A percentile compares a stretch with the other conserved stretches of the same genome.
Conservation (phyloP, 2,888 invertebrate species). For the Phanerotoma sp. region DNA sequence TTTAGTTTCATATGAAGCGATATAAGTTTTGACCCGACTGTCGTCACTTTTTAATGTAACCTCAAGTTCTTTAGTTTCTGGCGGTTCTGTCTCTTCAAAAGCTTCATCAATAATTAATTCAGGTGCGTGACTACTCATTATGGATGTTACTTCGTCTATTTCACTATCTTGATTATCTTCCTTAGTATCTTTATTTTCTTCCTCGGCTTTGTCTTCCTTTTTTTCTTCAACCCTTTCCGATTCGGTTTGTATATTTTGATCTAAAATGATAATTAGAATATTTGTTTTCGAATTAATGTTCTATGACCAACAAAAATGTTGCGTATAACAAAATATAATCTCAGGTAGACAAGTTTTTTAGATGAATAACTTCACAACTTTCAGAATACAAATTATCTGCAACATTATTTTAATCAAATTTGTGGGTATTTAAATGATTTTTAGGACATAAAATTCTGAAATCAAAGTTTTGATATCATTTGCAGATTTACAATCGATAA, state of each 20-base stretch:
- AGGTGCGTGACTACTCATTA: conserved; percentile 34
- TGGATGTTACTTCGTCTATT: conserved; percentile 31
- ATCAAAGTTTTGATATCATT: too few relatives aligned
- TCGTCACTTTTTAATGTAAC: conserved; percentile 51
- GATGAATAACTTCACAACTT: too few relatives aligned
- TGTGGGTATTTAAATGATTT: too few relatives aligned
- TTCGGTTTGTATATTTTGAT: conserved; percentile 21
- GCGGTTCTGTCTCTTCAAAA: conserved; percentile 40
- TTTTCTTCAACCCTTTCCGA: conserved; percentile 16
- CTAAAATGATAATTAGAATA: too few relatives aligned
- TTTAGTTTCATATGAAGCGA: conserved; percentile 53
- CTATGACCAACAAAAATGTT: too few relatives aligned
- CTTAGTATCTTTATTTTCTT: conserved; percentile 26
- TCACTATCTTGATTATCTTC: conserved; percentile 31
- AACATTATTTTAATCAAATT: too few relatives aligned
- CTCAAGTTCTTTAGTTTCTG: conserved; percentile 47
- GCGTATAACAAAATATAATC: too few relatives aligned
- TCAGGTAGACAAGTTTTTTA: too few relatives aligned
- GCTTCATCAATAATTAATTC: conserved; percentile 39
- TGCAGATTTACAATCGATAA: too few relatives aligned
- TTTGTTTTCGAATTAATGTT: too few relatives aligned
- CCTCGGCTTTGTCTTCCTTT: conserved; percentile 28
- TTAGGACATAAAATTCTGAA: too few relatives aligned
- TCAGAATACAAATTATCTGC: too few relatives aligned
- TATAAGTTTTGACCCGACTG: conserved; percentile 51